Base-by-base conservation (phyloP, 2,113 vertebrate genomes). In the Bolborhynchus lineola region DNA sequence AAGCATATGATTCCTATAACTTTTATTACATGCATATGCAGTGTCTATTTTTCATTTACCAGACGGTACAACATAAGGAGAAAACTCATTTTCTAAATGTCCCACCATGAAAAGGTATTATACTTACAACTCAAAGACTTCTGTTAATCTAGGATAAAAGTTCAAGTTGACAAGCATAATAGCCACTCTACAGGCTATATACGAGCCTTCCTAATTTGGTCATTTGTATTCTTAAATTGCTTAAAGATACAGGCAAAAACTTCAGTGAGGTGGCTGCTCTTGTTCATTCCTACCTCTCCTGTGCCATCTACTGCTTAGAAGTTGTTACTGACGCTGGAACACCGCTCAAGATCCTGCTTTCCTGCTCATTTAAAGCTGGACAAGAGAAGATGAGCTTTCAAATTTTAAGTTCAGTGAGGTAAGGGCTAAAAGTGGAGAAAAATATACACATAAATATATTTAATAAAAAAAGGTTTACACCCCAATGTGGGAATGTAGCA, bases 231-330 rank as follows among this genome's bases (percentile, higher is more conserved):
- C 59, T 49, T 75, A 74, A 95, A 94, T 65, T 74, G 37, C 53
- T 97, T 96, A 96, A 97, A 97, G 94, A 74, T 12, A 89, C 83
- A 96, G 86, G 21, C 88, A 88, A 68, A 69, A 50, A 49, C 31
- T 57, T n/a, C 3, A 5, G 11, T 17, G 25, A 59, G 44, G 52
- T 1, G 42, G 3, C 37, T 60, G 15, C 6, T 65, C 39, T 42
- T 41, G 42, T 63, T 86, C 64, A 96, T 98, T 97, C 41, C 5
- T 94, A 92, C 67, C 86, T 97, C 97, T 97, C 57, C 96, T 97
- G 93, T 95, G 98, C 98, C 98, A 98, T 91, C 98, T 98, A 97
- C 97, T 95, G 98, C 96, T 95, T 72, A 46, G 10, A 86, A 47
- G 33, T 47, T 88, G 97, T 67, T 80, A 94, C 62, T 97, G 82